A percentile compares a stretch with the other conserved stretches of the same genome.
phyloP scores from a whole-genome alignment of 2,113 vertebrate genomes.

The Strix aluco region DNA sequence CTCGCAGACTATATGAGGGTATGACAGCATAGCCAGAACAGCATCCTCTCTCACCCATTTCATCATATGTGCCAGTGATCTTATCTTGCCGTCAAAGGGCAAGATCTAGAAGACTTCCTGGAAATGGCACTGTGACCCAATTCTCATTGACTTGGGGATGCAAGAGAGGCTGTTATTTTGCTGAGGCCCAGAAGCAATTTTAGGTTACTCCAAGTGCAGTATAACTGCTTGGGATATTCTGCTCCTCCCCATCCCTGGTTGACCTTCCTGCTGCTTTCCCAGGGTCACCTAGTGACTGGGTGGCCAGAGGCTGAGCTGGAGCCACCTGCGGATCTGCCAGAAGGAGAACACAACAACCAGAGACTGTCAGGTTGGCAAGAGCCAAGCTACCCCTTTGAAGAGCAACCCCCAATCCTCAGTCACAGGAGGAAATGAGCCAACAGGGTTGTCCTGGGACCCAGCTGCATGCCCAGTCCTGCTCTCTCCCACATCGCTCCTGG shows the following conservation, averaged over 20 bases:
- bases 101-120: neutral
- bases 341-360: neutral
- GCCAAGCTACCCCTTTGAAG: neutral
- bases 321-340: neutral
- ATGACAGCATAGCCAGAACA: neutral
- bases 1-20: neutral
- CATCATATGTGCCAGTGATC: neutral
- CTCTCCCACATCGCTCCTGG: slow-evolving; percentile 20
- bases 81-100: neutral
- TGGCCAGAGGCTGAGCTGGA: neutral
- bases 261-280: neutral
- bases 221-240: neutral
- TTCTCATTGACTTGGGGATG: neutral
- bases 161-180: neutral
- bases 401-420: neutral
- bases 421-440: slow-evolving; percentile 18
- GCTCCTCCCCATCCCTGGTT: neutral
- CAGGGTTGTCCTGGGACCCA: slow-evolving; percentile 1
- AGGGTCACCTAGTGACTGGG: neutral
- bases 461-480: slow-evolving; percentile 35
- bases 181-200: neutral
- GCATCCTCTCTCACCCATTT: neutral
- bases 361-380: neutral
- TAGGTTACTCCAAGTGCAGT: neutral
- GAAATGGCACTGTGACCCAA: neutral